Conservation (phyloP, 2,888 invertebrate genomes). For the Gonocerus acuteangulatus region DNA sequence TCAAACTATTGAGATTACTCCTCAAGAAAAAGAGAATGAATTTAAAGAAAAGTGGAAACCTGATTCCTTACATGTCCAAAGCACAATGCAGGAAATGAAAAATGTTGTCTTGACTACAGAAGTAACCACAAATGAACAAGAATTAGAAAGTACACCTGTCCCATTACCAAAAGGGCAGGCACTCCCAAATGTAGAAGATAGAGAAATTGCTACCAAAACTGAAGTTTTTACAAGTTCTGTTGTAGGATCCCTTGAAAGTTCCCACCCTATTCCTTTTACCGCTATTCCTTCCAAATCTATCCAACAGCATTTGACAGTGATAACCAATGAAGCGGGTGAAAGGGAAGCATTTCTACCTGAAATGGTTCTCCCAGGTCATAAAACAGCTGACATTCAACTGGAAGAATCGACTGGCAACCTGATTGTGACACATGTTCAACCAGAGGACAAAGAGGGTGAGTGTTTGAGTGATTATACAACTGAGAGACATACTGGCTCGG, state of each 20-base stretch:
- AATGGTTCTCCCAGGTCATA: constrained; percentile 39
- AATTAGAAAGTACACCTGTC: constrained; percentile 40
- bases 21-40: constrained; percentile 41
- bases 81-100: constrained; percentile 40
- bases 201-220: constrained; percentile 38
- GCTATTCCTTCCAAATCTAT: constrained; percentile 38
- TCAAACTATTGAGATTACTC: constrained; percentile 44
- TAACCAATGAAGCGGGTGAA: constrained; percentile 37
- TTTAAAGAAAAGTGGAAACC: constrained; percentile 38
- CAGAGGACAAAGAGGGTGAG: constrained; percentile 49
- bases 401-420: constrained; percentile 43
- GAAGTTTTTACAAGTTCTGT: constrained; percentile 38
- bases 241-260: constrained; percentile 36
- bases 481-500: constrained; percentile 30
- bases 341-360: constrained; percentile 39
- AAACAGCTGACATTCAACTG: constrained; percentile 37
- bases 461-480: constrained; percentile 38
- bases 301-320: constrained; percentile 37
- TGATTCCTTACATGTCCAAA: constrained; percentile 37
- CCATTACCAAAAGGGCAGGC: constrained; percentile 38
- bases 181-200: constrained; percentile 35
- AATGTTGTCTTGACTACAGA: constrained; percentile 43
- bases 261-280: constrained; percentile 33
- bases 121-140: constrained; percentile 36
- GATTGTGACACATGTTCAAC: constrained; percentile 46